Evolutionary conservation across 1,140 invertebrate species (phyloP), one percentile per base, ranked within the genome.

Genomic region (Microplitis mediator): DNA sequence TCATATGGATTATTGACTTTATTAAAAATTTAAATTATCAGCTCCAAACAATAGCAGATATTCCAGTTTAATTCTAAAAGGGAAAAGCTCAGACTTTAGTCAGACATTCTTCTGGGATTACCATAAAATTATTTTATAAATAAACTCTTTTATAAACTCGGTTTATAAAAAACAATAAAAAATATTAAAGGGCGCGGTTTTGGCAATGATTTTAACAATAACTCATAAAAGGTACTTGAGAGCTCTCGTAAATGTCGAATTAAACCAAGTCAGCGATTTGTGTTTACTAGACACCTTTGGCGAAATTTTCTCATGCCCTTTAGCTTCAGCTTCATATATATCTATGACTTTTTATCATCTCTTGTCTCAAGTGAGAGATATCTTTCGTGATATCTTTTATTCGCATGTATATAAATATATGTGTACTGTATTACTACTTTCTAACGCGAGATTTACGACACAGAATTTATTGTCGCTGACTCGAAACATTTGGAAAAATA

Each of bases 181-280:
- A 35, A 54, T 65, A 52, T 35, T 13, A 4, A n/a, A 45, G 39
- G 39, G 39, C 11, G 39, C 39, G 39, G 39, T 45, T 45, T 45
- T 45, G 39, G 39, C 39, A 45, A 0, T 9, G 5, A 3, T 45
- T 8, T 45, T 4, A 45, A 45, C 39, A 45, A 45, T 45, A 34
- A 68, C 5, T 65, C 16, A 50, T 36, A 63, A 62, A 69, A 16
- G 13, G 54, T 45, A 52, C 34, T 73, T 68, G 45, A 39, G 34
- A 64, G 31, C 50, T 8, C 51, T 69, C 60, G 56, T 39, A 63
- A 58, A 35, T 32, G 35, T 23, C 51, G 8, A 75, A 72, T 58
- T 52, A 69, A 58, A 64, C 13, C 16, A 11, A 71, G 70, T 75
- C 70, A 75, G 74, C 69, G 58, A 69, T 75, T 75, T 62, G 60